Evolutionary conservation across 2,888 invertebrate genomes (phyloP), one percentile per base, ranked within the genome.

Genomic region (Zhengitettix transpicula): DNA sequence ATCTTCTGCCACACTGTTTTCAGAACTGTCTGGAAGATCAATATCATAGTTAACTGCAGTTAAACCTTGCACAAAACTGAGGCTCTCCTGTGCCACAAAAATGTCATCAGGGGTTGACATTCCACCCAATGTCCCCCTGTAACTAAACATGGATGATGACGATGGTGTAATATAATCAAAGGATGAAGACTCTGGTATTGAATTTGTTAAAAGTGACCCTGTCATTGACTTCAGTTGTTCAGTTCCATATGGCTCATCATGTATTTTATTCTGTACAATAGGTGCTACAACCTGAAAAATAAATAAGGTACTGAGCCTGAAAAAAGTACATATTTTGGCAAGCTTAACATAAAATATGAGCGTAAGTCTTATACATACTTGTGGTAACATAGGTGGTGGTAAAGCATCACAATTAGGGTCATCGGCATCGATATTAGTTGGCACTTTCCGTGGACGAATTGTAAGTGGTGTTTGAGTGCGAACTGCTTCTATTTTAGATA

Each of bases 21-120:
- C 87, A 0, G 79, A 83, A 66, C 85, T 86, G 71, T 87, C 87
- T 5, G 86, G 86, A 61, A 86, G 74, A 70, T 87, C 86, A 60
- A 87, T 85, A 65, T 87, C 87, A 65, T 87, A 87, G 69, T 86
- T 86, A 14, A 87, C 81, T 67, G 83, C 83, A 40, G 82, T 81
- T 40, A 87, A 70, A 0, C 83, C 83, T 14, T 82, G 78, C 40
- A 63, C 63, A 55, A 62, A 63, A 57, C 60, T 62, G 17, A 64
- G 56, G 52, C 63, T 64, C 42, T 62, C 64, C 15, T 63, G 64
- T 10, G 72, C 66, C 0, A 71, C 75, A 56, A 74, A 77, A 42
- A 83, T 82, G 58, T 85, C 83, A 58, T 85, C 84, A 0, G 82
- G 81, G 0, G 82, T 81, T 66, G 78, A 74, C 59, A 78, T 65